Base-by-base conservation (phyloP, 2,888 invertebrate genomes). In the Diarsia dahlii region DNA sequence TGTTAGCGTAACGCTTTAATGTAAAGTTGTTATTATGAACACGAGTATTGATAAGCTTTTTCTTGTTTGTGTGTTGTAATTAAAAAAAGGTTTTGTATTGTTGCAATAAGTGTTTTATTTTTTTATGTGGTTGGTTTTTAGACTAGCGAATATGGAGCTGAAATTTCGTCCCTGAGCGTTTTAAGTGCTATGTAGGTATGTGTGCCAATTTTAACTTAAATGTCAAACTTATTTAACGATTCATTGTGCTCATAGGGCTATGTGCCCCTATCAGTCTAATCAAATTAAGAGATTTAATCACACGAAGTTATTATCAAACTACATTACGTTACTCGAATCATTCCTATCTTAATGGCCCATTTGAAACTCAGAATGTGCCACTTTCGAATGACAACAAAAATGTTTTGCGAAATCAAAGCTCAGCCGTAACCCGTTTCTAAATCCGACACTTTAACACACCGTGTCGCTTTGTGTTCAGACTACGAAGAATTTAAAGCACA, bases 361-460 rank as follows among this genome's bases (percentile, higher is more conserved):
- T 88, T 86, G 34, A 73, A 78, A 80, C 74, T 39, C 71, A 67
- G 58, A 85, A 86, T 83, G 65, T 81, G 79, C 76, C 75, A 84
- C 82, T 84, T 84, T 77, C 72, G 52, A 88, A 86, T 76, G 67
- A 78, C 80, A 82, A 75, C 78, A 87, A 83, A 88, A 85, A 87
- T 80, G 86, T 64, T 80, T 89, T 87, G 81, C 88, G 81, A 89
- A 89, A 89, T 76, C 80, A 73, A 81, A 82, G 73, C 82, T 78
- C 74, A 64, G 60, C 34, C 60, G 64, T 73, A 81, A 80, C 66
- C 75, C 76, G 66, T 88, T 83, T 78, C 76, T 48, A 85, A 84
- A 74, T 45, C 74, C 52, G 65, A 86, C 73, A 76, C 76, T 39
- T 60, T 60, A 50, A 65, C 65, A 69, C 71, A 80, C 77, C 54